Conservation (phyloP, 2,888 invertebrate genomes). For the Cotesia congregata region DNA sequence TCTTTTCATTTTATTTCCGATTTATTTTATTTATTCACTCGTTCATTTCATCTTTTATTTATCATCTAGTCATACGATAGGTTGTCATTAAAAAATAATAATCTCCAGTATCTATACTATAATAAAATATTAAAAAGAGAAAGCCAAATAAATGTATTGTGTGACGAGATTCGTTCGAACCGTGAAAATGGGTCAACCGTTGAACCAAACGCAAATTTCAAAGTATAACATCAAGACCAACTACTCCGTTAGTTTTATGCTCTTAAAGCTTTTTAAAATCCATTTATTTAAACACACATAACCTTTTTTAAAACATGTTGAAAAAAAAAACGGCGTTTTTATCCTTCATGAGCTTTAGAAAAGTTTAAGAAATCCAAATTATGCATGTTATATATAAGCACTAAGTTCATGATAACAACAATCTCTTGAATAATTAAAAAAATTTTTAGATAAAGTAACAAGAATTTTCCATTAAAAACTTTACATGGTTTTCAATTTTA, state of each 20-base stretch:
- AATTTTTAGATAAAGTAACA: too few relatives aligned
- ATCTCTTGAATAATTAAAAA: too few relatives aligned
- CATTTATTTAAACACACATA: slow-evolving; percentile 36
- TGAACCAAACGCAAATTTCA: slow-evolving; percentile 44
- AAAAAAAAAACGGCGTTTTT: too few relatives aligned
- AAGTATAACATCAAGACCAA: slow-evolving; percentile 24
- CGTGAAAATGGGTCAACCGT: slow-evolving; percentile 51
- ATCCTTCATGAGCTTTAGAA: too few relatives aligned
- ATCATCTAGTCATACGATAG: not conserved
- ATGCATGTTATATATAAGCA: too few relatives aligned
- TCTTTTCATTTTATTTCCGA: not conserved
- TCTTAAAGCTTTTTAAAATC: slow-evolving; percentile 51
- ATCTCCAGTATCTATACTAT: not conserved
- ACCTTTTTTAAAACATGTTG: too few relatives aligned
- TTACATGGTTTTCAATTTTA: too few relatives aligned
- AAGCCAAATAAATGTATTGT: not conserved
- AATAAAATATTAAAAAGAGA: not conserved
- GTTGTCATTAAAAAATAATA: not conserved
- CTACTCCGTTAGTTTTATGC: slow-evolving; percentile 35
- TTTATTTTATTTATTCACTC: not conserved
- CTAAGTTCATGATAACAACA: too few relatives aligned
- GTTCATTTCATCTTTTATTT: not conserved
- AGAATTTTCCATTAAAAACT: too few relatives aligned
- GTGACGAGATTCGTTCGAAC: not conserved
- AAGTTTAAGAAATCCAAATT: too few relatives aligned